These are phyloP conservation scores for Lytechinus pictus DNA, from an alignment of 35 echinoderm and acorn worm genomes.

Conservation along the genomic window DNA sequence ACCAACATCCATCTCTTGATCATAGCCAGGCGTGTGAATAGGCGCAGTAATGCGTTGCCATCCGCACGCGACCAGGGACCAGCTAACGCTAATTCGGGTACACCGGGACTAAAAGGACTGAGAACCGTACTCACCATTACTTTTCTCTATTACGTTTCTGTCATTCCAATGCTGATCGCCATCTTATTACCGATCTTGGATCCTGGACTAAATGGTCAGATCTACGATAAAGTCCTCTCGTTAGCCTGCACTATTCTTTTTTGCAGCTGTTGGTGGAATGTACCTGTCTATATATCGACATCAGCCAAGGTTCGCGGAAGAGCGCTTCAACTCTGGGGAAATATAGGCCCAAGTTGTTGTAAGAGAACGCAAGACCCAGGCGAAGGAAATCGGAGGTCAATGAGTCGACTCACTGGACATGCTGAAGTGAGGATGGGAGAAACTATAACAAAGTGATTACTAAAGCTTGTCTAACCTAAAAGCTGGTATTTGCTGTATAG, in stretches of 20 bases:
- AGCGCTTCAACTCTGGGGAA: background rate
- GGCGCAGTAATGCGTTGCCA: background rate
- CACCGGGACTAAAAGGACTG: background rate
- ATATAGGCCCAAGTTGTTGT: background rate
- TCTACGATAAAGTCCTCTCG: background rate
- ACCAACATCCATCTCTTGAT: background rate
- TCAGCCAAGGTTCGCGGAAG: background rate
- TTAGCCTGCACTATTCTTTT: background rate
- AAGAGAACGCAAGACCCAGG: background rate
- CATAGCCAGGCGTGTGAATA: background rate
- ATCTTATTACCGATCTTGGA: background rate
- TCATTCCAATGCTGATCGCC: background rate
- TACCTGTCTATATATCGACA: background rate
- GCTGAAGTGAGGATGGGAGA: too few species aligned
- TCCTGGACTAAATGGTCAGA: background rate
- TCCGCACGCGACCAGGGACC: background rate
- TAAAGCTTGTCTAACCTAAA: too few species aligned
- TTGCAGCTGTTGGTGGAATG: background rate
- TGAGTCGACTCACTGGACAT: too few species aligned
- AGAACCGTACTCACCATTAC: background rate
- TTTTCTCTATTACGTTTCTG: background rate
- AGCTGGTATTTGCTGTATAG: too few species aligned
- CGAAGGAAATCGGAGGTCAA: too few species aligned
- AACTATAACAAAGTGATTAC: too few species aligned
- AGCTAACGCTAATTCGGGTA: background rate